Evolutionary conservation across 2,113 vertebrate genomes (phyloP).

Genomic region (Cavia porcellus): DNA sequence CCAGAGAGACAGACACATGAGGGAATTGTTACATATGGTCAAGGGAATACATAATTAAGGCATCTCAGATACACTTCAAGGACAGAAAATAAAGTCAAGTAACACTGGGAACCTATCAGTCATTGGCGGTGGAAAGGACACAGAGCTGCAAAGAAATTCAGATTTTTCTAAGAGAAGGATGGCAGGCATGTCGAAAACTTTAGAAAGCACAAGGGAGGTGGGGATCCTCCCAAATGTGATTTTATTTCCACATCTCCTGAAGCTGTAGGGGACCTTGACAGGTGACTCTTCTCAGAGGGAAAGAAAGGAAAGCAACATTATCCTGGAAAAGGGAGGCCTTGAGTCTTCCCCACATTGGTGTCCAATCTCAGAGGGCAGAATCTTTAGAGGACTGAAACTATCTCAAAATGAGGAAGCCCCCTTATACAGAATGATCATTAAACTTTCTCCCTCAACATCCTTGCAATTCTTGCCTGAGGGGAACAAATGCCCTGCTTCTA

Average conservation of each 20-base stretch:
- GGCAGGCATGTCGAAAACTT: too few relatives aligned
- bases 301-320: not conserved
- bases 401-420: not conserved
- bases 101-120: not conserved
- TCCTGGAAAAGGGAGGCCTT: not conserved
- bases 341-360: not conserved
- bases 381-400: not conserved
- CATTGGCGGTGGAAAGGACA: not conserved
- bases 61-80: not conserved
- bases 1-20: not conserved
- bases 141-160: not conserved
- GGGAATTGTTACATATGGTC: not conserved
- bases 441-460: not conserved
- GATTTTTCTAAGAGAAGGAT: not conserved
- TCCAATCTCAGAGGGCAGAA: not conserved
- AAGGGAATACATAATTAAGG: not conserved
- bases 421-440: not conserved
- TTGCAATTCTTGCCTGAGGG: not conserved
- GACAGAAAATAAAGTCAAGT: conserved; percentile 5
- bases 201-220: not conserved
- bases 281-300: not conserved
- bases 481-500: not conserved
- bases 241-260: not conserved
- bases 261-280: accelerated
- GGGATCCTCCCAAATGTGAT: accelerated